Evolutionary conservation across 2,113 vertebrate species (phyloP), one percentile per base, ranked within the genome.

Genomic region (Poeciliopsis prolifica): DNA sequence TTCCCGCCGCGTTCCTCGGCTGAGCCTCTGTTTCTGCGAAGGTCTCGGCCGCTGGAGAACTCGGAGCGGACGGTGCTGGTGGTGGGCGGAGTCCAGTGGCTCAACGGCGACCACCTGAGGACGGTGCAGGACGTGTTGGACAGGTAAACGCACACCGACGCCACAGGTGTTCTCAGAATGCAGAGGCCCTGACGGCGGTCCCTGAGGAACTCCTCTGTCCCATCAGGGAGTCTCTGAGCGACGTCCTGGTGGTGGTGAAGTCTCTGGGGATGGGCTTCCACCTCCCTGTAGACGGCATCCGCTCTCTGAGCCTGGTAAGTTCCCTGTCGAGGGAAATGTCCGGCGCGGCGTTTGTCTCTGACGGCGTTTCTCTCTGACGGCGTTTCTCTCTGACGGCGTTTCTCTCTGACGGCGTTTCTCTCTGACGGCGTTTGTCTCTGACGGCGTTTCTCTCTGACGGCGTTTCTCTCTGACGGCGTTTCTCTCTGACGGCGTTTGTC

Each of bases 241-340:
- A 97, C 77, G 95, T 97, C 78, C 82, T 95, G 87, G 97, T 99
- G 89, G 95, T 98, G 87, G 95, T 99, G 82, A 99, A 99, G 89
- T 96, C 97, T 48, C 81, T 98, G 85, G 97, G 97, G 69, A 97
- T 99, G 94, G 98, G 97, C 1, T 99, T 99, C 92, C 98, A 99
- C 78, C 95, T 99, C 1, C 96, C 96, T 29, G 96, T 97, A 11
- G 95, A 98, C 42, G 97, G 97, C 75, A 94, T 99, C 70, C 95
- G 95, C 64, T 97, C 96, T 26, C 90, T 98, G 10, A 95, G 94
- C 72, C 94, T 95, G 93, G 98, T 99, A 93, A 74, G 93, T 79
- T n/a, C 58, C 26, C 44, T 69, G 24, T 7, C 0, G 29, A 1
- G 1, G n/a, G 7, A n/a, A 31, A 42, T 0, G 35, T 37, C 10